Percentiles rank a stretch among this genome's conserved stretches.
phyloP scores from a whole-genome alignment of 2,888 invertebrate genomes.

The Netelia fuscicornis region DNA sequence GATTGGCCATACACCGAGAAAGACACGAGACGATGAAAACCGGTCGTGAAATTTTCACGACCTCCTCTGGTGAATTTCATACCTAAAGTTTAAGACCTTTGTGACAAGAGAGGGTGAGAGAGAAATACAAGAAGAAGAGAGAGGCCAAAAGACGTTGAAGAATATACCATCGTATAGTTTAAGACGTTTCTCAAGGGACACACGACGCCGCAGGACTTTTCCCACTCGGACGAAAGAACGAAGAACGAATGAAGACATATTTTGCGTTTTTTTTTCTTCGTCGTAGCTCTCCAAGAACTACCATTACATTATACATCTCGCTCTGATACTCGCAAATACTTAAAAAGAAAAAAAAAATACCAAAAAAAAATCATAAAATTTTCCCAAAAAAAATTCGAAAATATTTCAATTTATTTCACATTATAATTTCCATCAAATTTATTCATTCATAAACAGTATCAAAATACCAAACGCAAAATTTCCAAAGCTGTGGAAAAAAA shows the following conservation, averaged over 20 bases:
- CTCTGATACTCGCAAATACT: neutral
- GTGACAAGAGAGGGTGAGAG: neutral
- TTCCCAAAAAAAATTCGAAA: too few species aligned
- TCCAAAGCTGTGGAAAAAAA: too few species aligned
- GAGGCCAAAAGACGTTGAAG: conserved; percentile 13
- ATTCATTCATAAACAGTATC: too few species aligned
- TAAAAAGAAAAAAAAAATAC: too few species aligned
- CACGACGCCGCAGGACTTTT: conserved; percentile 2
- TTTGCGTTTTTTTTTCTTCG: neutral
- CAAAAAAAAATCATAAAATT: too few species aligned
- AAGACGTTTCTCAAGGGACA: conserved; percentile 25
- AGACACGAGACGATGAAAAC: neutral
- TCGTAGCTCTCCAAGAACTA: neutral
- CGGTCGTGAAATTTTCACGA: conserved; percentile 44
- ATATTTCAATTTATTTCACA: too few species aligned
- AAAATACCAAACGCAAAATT: too few species aligned
- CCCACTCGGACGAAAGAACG: neutral
- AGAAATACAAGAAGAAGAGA: neutral
- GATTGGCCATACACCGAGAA: conserved; percentile 23
- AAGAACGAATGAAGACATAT: conserved; percentile 28
- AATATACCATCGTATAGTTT: neutral
- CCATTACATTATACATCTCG: neutral
- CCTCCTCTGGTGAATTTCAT: conserved; percentile 39
- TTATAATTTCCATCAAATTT: too few species aligned
- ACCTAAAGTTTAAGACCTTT: conserved; percentile 47